Base-by-base conservation (phyloP, 2,888 invertebrate species). In the Drosophila kuntzei region DNA sequence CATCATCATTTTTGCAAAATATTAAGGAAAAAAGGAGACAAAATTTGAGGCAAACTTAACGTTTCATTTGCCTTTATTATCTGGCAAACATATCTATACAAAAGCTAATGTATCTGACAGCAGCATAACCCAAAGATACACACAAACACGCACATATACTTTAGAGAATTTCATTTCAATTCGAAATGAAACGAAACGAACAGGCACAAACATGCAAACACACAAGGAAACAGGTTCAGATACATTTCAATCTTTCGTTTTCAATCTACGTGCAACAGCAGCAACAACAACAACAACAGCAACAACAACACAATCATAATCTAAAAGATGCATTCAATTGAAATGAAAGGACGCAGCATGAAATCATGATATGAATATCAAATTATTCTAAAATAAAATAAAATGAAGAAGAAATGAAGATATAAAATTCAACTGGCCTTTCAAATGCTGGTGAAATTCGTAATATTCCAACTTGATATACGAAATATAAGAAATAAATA, bases 171-270 rank as follows among this genome's bases (percentile, higher is more conserved):
- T 79, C 65, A 76, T 83, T 80, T 81, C 63, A 68, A 70, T 64
- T 55, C 47, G 55, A 68, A 80, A 83, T 43, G 76, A 75, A 78
- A 68, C 64, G 65, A 67, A 44, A 66, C 50, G 37, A 47, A 39
- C 72, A 58, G 47, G 37, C 61, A 54, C 49, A 71, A 44, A 59
- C 62, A 59, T 39, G 49, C 46, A 43, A 29, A 54, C 12, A 43
- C 36, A 47, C 29, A 60, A 50, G 51, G 29, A 67, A 67, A 72
- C 73, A 72, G 69, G 60, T 66, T 63, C 60, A 76, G 83, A 83
- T 83, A 83, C 79, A 86, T 79, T 86, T 86, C 87, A 83, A 86
- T 82, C 82, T 82, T 85, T 76, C 79, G 71, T 50, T 69, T 79
- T 81, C 75, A 71, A 85, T 86, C 80, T 83, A 63, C 71, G 39